Evolutionary conservation across 1,140 invertebrate species (phyloP), one percentile per base, ranked within the genome.

Genomic region (Hyphantria cunea): DNA sequence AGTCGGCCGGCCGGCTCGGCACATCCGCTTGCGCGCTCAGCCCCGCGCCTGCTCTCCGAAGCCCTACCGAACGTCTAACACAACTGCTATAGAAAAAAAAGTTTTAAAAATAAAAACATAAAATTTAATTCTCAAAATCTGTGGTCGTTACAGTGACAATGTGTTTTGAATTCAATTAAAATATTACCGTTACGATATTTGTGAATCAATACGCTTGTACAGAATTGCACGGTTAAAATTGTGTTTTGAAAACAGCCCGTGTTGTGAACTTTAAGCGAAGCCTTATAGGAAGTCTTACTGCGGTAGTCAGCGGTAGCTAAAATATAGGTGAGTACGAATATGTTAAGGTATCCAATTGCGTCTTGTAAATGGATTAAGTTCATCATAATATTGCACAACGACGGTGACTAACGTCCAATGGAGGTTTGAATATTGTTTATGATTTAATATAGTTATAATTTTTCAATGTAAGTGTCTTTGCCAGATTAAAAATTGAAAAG

Each of bases 21-120:
- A 87, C 84, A 89, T 89, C 86, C 86, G 86, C 77, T 80, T 86
- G 80, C 77, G 79, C 76, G 75, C 72, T 82, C 77, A 70, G 64
- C 71, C 78, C 75, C 73, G 80, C 77, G 75, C 75, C 78, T 74
- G 78, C 68, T 66, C 55, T 15, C 66, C 55, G 52, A 44, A 84
- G 68, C 69, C 74, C 71, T 69, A 72, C 50, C 41, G 37, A n/a
- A 12, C 58, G 64, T 42, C 44, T 50, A 59, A 39, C 37, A 44
- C 3, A 44, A 44, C 41, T n/a, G n/a, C 1, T 12, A 44, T 13
- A 44, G n/a, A n/a, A n/a, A n/a, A 10, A 60, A 52, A 49, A 64
- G 49, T 39, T 39, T 3, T 3, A 39, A 39, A 37, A 47, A 25
- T 25, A 49, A 56, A 45, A 48, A 15, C 41, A 45, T 7, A 56